phyloP scores from a whole-genome alignment of 1,140 invertebrate species.

The Teleogryllus occipitalis region DNA sequence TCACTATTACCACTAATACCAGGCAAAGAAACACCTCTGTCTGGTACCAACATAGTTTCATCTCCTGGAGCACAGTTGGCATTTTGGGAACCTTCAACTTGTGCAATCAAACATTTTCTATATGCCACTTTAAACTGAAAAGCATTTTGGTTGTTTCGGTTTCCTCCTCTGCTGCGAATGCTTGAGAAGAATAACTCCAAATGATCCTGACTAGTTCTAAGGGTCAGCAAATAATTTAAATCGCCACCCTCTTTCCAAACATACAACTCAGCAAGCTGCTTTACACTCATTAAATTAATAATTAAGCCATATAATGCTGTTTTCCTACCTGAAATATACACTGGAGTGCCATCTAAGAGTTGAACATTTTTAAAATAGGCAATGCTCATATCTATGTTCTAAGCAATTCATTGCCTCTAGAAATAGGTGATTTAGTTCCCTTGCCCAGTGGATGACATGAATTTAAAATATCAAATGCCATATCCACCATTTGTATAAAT shows the following conservation, averaged over 20 bases:
- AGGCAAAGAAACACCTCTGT: no score
- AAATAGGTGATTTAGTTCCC: slow-evolving; percentile 9
- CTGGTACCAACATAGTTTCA: no score
- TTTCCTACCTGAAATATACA: background rate
- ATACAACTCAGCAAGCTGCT: background rate
- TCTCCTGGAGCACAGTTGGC: no score
- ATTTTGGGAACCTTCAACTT: no score
- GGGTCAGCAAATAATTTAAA: no score
- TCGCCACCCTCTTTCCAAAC: background rate
- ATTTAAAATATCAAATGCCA: slow-evolving; percentile 4
- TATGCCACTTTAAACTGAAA: no score
- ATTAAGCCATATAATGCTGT: background rate
- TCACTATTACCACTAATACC: no score
- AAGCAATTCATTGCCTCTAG: background rate
- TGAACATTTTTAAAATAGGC: background rate
- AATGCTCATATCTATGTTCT: background rate
- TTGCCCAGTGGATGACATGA: slow-evolving; percentile 11
- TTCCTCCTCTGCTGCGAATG: no score
- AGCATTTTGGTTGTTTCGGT: no score
- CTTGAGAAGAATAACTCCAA: no score
- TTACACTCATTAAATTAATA: background rate
- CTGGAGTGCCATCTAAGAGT: background rate
- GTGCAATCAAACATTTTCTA: no score
- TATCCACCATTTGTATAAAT: background rate
- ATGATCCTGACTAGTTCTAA: no score